Evolutionary conservation across 92 coral and sea anemone species (phyloP).

Genomic region (Porites divaricata): DNA sequence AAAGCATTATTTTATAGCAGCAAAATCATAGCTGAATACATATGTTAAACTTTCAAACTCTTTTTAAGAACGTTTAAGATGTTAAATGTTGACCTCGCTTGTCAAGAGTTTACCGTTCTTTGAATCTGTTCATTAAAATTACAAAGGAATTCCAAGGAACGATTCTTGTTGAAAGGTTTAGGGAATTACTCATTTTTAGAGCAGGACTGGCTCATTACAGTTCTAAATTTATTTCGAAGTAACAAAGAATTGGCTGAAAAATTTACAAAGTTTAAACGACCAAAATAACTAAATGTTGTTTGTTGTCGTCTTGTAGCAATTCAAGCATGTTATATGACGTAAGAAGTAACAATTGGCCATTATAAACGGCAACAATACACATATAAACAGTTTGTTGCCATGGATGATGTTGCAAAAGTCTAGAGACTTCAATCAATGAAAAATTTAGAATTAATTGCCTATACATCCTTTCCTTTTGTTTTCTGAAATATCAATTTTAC

Average conservation of each 20-base stretch:
- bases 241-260: not conserved
- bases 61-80: too few relatives aligned
- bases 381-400: not conserved
- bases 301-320: not conserved
- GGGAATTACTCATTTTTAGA: too few relatives aligned
- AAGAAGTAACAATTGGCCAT: not conserved
- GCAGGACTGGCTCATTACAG: not conserved
- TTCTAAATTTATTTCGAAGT: not conserved
- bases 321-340: not conserved
- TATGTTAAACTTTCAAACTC: too few relatives aligned
- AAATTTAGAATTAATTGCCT: not conserved
- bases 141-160: not conserved
- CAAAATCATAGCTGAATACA: too few relatives aligned
- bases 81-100: too few relatives aligned
- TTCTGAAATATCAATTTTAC: too few relatives aligned
- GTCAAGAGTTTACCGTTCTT: too few relatives aligned
- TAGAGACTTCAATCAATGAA: not conserved
- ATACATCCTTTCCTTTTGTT: not conserved
- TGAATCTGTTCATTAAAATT: too few relatives aligned
- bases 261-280: not conserved
- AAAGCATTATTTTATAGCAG: too few relatives aligned
- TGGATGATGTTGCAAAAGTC: not conserved
- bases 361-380: not conserved
- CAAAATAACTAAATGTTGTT: not conserved
- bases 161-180: not conserved